phyloP scores from a whole-genome alignment of 2,797 vertebrate species.

The Anguilla marmorata region DNA sequence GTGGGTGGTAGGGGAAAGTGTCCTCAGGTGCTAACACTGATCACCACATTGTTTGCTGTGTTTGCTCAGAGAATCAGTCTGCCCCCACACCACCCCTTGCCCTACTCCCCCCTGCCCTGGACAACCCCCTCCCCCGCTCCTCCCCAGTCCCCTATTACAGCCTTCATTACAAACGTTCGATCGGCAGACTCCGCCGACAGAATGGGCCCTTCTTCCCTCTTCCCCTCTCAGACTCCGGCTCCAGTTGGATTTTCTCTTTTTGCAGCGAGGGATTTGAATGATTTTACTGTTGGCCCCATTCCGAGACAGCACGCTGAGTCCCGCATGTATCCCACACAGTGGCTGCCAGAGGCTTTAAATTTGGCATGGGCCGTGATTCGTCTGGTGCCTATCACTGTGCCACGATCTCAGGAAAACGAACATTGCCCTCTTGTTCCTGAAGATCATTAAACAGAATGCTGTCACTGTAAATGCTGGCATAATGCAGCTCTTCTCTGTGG shows the following conservation, averaged over 20 bases:
- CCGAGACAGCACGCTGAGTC: background rate
- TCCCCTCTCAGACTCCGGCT: conserved; percentile 28
- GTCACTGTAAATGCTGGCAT: background rate
- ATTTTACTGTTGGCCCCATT: conserved; percentile 10
- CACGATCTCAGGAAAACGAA: background rate
- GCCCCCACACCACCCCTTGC: conserved; percentile 50
- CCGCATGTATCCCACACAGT: background rate
- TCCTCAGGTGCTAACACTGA: conserved; percentile 68
- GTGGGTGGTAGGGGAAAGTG: conserved; percentile 47
- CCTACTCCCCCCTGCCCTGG: conserved; percentile 49
- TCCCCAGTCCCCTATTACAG: conserved; percentile 52
- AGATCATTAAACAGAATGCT: background rate
- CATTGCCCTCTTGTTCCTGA: background rate
- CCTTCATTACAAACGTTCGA: conserved; percentile 59
- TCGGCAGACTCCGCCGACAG: conserved; percentile 49
- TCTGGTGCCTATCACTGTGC: background rate
- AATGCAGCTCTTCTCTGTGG: background rate
- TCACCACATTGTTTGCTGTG: conserved; percentile 64
- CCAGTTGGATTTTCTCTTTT: conserved; percentile 41
- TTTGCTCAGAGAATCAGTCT: conserved; percentile 57
- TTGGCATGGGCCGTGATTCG: background rate
- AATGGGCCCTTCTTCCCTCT: conserved; percentile 44
- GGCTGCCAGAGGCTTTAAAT: background rate
- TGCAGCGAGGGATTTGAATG: conserved; percentile 41
- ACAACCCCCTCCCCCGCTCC: conserved; percentile 47